phyloP scores from a whole-genome alignment of 1,140 invertebrate species.

The Rhagoletis zephyria region DNA sequence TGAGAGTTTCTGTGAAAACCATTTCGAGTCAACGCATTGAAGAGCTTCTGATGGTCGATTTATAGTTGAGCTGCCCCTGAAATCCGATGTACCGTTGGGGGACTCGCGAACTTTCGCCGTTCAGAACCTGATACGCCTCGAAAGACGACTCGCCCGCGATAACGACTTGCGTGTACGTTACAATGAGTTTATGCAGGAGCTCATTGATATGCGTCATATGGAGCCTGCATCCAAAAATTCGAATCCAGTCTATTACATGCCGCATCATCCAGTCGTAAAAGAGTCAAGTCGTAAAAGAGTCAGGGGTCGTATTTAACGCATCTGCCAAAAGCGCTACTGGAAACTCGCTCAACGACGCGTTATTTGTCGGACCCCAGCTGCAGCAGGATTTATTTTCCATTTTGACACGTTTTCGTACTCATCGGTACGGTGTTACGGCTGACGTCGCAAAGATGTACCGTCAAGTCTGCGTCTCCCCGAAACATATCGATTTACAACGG shows the following conservation, averaged over 20 bases:
- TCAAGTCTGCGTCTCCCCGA: not conserved
- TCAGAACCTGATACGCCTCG: not conserved
- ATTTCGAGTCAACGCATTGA: not conserved
- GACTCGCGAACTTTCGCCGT: not conserved
- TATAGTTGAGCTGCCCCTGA: not conserved
- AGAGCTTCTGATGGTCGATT: not conserved
- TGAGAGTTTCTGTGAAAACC: too few relatives aligned
- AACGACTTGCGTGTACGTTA: too few relatives aligned
- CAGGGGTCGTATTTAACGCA: too few relatives aligned
- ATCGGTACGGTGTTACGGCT: too few relatives aligned
- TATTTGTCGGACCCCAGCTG: not conserved
- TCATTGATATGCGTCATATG: not conserved
- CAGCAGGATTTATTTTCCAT: not conserved
- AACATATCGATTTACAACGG: not conserved
- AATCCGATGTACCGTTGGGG: not conserved
- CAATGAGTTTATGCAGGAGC: not conserved
- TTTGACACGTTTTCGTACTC: not conserved
- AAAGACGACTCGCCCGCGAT: not conserved
- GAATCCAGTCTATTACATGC: too few relatives aligned
- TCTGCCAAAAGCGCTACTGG: not conserved
- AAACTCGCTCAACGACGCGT: not conserved
- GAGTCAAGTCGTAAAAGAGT: too few relatives aligned
- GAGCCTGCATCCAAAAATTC: too few relatives aligned
- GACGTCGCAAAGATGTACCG: too few relatives aligned
- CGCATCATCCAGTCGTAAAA: not conserved